Conservation (phyloP, 2,888 invertebrate genomes). For the Ochropacha duplaris region DNA sequence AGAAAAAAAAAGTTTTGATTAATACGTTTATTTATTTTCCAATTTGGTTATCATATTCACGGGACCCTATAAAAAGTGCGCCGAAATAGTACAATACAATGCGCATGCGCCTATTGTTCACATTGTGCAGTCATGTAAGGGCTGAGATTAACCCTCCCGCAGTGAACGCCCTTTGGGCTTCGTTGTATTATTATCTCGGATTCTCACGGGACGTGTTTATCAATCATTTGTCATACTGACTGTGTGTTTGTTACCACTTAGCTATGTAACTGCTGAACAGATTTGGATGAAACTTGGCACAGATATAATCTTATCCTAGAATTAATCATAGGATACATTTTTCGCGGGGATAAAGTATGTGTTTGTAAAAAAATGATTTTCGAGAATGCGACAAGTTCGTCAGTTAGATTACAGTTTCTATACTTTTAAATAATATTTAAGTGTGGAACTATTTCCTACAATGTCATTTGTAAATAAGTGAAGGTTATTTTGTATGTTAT, state of each 20-base stretch:
- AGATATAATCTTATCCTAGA: too few relatives aligned
- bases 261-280: too few relatives aligned
- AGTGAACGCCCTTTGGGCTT: slow-evolving; percentile 42
- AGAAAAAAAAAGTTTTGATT: too few relatives aligned
- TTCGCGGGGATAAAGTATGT: too few relatives aligned
- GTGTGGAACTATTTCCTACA: neutral
- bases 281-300: too few relatives aligned
- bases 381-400: too few relatives aligned
- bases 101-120: slow-evolving; percentile 58
- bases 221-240: slow-evolving; percentile 3
- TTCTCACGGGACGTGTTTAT: slow-evolving; percentile 43
- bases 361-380: neutral
- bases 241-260: too few relatives aligned
- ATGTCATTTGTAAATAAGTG: neutral
- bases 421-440: too few relatives aligned
- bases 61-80: slow-evolving; percentile 37
- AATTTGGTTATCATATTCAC: neutral
- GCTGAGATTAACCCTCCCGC: slow-evolving; percentile 49
- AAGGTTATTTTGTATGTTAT: neutral
- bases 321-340: too few relatives aligned
- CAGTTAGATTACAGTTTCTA: too few relatives aligned
- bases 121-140: slow-evolving; percentile 47
- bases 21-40: too few relatives aligned
- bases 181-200: slow-evolving; percentile 45
- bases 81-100: slow-evolving; percentile 50